Evolutionary conservation across 1,140 invertebrate genomes (phyloP).

Genomic region (Drosophila nebulosa): DNA sequence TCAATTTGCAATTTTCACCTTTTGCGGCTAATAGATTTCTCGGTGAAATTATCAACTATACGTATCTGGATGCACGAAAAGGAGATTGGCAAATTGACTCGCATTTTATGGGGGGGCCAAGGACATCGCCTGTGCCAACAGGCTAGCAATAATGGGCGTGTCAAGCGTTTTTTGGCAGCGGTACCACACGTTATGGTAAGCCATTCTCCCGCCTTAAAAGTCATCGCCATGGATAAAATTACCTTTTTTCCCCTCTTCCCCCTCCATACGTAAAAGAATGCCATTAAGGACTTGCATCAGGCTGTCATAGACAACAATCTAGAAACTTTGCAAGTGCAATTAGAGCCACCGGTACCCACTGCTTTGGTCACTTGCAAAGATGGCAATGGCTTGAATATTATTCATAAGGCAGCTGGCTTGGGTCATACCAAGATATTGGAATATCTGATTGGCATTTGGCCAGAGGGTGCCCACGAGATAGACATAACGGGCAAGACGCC

Average conservation of each 20-base stretch:
- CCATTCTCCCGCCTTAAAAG: too few species aligned
- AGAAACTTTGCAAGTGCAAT: conserved; percentile 85
- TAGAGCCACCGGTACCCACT: conserved; percentile 86
- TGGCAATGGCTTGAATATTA: conserved; percentile 88
- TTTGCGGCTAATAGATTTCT: conserved; percentile 83
- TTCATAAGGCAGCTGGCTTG: conserved; percentile 92
- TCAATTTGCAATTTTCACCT: conserved; percentile 38
- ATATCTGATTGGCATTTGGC: conserved; percentile 87
- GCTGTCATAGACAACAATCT: conserved; percentile 89
- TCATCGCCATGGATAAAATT: not conserved
- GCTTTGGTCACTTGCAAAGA: conserved; percentile 90
- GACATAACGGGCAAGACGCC: conserved; percentile 94
- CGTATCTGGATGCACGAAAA: conserved; percentile 95
- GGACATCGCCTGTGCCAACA: conserved; percentile 90
- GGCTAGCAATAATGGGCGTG: conserved; percentile 90
- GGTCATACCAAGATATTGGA: conserved; percentile 87
- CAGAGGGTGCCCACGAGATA: conserved; percentile 85
- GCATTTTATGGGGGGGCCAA: conserved; percentile 93
- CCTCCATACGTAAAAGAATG: conserved; percentile 83
- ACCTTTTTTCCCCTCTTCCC: conserved; percentile 1
- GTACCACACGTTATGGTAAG: conserved; percentile 93
- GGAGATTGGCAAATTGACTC: conserved; percentile 90
- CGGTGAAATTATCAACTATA: conserved; percentile 92
- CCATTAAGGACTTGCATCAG: conserved; percentile 90
- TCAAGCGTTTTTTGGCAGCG: conserved; percentile 90